Base-by-base conservation (phyloP, 2,888 invertebrate species). In the Drosophila maculinotata region DNA sequence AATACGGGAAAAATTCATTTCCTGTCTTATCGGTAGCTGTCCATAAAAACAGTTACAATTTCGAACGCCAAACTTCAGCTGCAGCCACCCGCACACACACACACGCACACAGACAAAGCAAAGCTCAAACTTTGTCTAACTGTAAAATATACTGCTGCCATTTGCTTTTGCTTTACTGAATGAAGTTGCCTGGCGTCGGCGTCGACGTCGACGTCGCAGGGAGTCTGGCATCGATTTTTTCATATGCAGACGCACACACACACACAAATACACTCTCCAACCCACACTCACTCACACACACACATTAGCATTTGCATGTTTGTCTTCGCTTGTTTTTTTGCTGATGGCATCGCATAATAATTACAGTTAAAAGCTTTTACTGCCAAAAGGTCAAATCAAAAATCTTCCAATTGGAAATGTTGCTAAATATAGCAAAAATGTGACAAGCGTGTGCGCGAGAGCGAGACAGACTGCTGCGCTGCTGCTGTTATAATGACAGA, bases 161-260 rank as follows among this genome's bases (percentile, higher is more conserved):
- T 75, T 73, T 67, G 45, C 54, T 62, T 80, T 78, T 74, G 66
- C 62, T 71, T 88, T 86, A 80, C 80, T 86, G 74, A 88, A 83
- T 83, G 75, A 88, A 84, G 81, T 87, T 84, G 70, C 65, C 62
- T 65, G 63, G 57, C 64, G 74, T 54, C 66, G 49, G 30, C 62
- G 60, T 31, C 63, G 62, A 35, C 52, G 67, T 30, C 42, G 60
- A 33, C 57, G 67, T 52, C 64, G 66, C 69, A 87, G 84, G 87
- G 84, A 83, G 88, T 84, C 83, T 84, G 88, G 85, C 81, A 84
- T 84, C 83, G 83, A 84, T 84, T 84, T 83, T 83, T 84, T 88
- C 72, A 67, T 65, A 86, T 72, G 72, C 87, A 74, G 69, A 83
- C 68, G 44, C 57, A 63, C 62, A 66, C 66, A 69, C 56, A 60